Conservation (phyloP, 1,140 invertebrate genomes). For the Penaeus vannamei region DNA sequence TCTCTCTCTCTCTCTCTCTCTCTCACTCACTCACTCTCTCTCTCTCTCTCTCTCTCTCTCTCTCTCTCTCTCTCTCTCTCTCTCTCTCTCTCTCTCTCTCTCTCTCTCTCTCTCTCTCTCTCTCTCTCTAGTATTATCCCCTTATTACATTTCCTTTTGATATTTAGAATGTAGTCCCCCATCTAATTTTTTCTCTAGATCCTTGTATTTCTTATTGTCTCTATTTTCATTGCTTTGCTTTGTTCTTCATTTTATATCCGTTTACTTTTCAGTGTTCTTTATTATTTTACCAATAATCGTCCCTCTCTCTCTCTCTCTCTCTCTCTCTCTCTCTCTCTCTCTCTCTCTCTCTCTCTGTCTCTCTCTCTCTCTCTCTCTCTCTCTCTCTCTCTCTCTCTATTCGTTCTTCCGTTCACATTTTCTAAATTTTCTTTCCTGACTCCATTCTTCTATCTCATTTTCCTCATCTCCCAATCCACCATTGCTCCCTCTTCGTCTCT, state of each 20-base stretch:
- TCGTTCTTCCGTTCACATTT: neutral
- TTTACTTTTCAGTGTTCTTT: too few relatives aligned
- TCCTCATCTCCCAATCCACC: neutral
- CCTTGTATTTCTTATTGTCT: too few relatives aligned
- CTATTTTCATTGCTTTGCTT: too few relatives aligned
- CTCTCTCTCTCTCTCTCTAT: neutral
- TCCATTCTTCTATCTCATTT: neutral
- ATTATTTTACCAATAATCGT: too few relatives aligned
- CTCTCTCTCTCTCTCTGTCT: neutral
- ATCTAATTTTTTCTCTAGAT: too few relatives aligned
- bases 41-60: too few relatives aligned
- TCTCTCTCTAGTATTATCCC: too few relatives aligned
- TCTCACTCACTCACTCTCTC: neutral
- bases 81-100: neutral
- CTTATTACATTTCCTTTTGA: too few relatives aligned
- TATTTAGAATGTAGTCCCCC: too few relatives aligned
- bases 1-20: constrained; percentile 6
- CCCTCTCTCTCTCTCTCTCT: neutral
- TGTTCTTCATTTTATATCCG: too few relatives aligned
- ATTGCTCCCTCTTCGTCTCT: neutral
- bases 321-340: neutral
- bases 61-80: neutral
- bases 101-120: too few relatives aligned
- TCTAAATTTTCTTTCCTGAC: neutral
- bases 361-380: neutral